Percentiles rank a stretch among this genome's conserved stretches.
These are phyloP conservation scores for Fopius arisanus DNA, from an alignment of 1,140 invertebrate genomes.

Conservation along the genomic window DNA sequence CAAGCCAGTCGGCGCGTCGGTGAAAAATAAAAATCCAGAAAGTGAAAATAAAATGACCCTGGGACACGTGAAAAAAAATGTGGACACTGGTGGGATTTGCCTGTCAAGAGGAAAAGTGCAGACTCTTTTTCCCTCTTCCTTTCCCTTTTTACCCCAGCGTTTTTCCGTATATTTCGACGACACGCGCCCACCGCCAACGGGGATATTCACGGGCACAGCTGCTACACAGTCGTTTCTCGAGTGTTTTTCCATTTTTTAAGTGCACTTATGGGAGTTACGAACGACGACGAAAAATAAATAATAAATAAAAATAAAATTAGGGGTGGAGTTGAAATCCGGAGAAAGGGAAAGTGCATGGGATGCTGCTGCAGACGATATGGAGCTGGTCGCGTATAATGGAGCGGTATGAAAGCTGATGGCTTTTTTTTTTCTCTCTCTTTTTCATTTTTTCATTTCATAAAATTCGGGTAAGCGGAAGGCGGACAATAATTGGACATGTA, in stretches of 20 bases:
- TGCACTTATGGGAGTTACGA: slow-evolving; percentile 42
- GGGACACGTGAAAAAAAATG: slow-evolving; percentile 24
- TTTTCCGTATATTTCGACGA: slow-evolving; percentile 17
- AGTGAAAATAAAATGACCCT: slow-evolving; percentile 58
- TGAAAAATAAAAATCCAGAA: slow-evolving; percentile 52
- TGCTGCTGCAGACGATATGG: background rate
- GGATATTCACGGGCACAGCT: slow-evolving; percentile 45
- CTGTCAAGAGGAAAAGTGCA: slow-evolving; percentile 37
- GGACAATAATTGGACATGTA: too few relatives aligned
- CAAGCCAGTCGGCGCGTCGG: slow-evolving; percentile 33
- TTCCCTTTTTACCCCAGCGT: background rate
- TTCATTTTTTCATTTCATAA: background rate
- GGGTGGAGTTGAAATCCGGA: background rate
- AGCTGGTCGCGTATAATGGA: background rate
- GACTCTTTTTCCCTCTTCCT: slow-evolving; percentile 1
- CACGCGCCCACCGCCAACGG: slow-evolving; percentile 27
- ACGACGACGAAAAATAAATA: slow-evolving; percentile 8
- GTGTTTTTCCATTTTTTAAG: slow-evolving; percentile 53
- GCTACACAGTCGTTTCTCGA: slow-evolving; percentile 42
- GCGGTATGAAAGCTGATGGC: too few relatives aligned
- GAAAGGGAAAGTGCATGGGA: background rate
- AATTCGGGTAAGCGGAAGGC: background rate
- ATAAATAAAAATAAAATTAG: background rate
- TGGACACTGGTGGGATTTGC: slow-evolving; percentile 42
- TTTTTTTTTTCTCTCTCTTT: too few relatives aligned